phyloP scores from a whole-genome alignment of 2,113 vertebrate genomes.

The Protobothrops flavoviridis region DNA sequence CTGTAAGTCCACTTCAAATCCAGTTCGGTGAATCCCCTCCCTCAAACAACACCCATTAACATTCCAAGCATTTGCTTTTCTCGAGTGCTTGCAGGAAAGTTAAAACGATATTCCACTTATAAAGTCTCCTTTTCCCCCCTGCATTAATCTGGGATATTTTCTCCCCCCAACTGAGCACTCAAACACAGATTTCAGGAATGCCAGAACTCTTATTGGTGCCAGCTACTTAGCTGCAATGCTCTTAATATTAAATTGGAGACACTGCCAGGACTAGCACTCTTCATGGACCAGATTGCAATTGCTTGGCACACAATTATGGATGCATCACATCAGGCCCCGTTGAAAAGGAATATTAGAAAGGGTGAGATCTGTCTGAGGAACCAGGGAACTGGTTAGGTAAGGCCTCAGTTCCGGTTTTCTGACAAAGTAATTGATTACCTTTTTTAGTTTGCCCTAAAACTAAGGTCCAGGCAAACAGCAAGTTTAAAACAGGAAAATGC shows the following conservation, averaged over 20 bases:
- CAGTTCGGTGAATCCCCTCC: background rate
- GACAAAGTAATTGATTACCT: background rate
- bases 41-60: background rate
- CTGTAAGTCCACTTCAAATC: background rate
- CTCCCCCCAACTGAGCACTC: background rate
- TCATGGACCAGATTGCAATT: conserved; percentile 6
- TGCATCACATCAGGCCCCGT: background rate
- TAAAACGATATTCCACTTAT: background rate
- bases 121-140: background rate
- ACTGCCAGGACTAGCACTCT: conserved; percentile 48
- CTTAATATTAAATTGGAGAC: background rate
- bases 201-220: background rate
- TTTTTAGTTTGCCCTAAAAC: background rate
- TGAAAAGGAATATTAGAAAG: background rate
- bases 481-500: background rate
- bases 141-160: background rate
- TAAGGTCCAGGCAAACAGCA: background rate
- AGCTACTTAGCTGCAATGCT: background rate
- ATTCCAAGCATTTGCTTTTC: background rate
- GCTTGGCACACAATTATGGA: background rate
- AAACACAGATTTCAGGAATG: background rate
- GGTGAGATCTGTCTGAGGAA: background rate
- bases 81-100: background rate
- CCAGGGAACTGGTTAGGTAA: background rate
- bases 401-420: background rate